Conservation (phyloP, 2,888 invertebrate genomes). For the Microdon myrmicae region DNA sequence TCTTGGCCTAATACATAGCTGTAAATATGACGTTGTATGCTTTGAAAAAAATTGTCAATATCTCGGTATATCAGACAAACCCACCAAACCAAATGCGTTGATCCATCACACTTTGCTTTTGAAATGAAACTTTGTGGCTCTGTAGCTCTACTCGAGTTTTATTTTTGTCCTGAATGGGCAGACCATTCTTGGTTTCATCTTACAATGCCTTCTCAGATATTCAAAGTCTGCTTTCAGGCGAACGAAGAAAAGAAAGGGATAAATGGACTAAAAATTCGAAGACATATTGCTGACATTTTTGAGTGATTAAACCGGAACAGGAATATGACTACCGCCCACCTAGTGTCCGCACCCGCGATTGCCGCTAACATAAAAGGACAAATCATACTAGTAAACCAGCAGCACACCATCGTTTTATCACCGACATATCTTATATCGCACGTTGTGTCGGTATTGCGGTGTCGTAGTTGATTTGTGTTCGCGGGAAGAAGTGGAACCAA, state of each 20-base stretch:
- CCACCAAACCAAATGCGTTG: too few species aligned
- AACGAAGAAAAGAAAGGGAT: not conserved
- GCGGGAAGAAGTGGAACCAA: slow-evolving; percentile 18
- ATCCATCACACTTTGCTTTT: too few species aligned
- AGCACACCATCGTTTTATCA: not conserved
- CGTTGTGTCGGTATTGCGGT: slow-evolving; percentile 26
- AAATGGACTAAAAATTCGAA: slow-evolving; percentile 14
- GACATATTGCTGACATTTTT: slow-evolving; percentile 58
- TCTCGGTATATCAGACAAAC: too few species aligned
- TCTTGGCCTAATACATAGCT: too few species aligned
- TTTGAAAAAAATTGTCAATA: too few species aligned
- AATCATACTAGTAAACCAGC: slow-evolving; percentile 25
- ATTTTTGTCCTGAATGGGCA: too few species aligned
- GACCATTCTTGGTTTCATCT: too few species aligned
- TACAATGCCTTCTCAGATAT: too few species aligned
- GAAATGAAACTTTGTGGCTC: too few species aligned
- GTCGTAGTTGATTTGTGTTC: slow-evolving; percentile 43
- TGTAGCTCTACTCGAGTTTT: too few species aligned
- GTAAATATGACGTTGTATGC: too few species aligned
- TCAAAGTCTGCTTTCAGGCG: too few species aligned
- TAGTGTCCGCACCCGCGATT: slow-evolving; percentile 43
- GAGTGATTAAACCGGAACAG: slow-evolving; percentile 57
- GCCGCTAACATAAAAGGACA: slow-evolving; percentile 43
- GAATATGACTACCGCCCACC: slow-evolving; percentile 44
- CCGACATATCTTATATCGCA: slow-evolving; percentile 4